Percentiles rank a stretch among this genome's conserved stretches.
phyloP scores from a whole-genome alignment of 2,888 invertebrate genomes.

The Masnerella sp. region DNA sequence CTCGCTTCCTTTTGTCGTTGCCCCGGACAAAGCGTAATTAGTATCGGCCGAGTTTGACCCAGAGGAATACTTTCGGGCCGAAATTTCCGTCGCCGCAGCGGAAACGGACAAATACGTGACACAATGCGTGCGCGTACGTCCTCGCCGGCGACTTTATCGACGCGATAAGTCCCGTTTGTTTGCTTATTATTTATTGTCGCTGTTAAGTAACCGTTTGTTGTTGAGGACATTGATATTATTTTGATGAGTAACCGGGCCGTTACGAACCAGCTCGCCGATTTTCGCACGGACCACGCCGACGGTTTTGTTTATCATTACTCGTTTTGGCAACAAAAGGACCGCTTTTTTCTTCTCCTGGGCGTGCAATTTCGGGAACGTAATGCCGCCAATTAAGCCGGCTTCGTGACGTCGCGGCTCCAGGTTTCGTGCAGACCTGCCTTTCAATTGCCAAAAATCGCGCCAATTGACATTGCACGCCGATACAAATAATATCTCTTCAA shows the following conservation, averaged over 20 bases:
- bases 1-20: neutral
- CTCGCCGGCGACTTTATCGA: constrained; percentile 20
- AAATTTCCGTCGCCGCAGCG: constrained; percentile 44
- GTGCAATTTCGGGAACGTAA: constrained; percentile 46
- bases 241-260: too few species aligned
- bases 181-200: constrained; percentile 20
- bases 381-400: constrained; percentile 43
- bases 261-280: too few species aligned
- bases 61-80: constrained; percentile 43
- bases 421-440: constrained; percentile 15
- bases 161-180: constrained; percentile 18
- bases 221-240: too few species aligned
- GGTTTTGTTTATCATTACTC: constrained; percentile 30
- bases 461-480: constrained; percentile 31
- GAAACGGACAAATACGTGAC: constrained; percentile 39
- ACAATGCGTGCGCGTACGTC: constrained; percentile 3
- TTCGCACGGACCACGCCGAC: too few species aligned
- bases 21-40: constrained; percentile 23
- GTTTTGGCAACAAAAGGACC: constrained; percentile 32
- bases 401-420: constrained; percentile 33
- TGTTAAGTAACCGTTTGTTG: constrained; percentile 8
- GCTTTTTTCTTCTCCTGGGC: neutral
- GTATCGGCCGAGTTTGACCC: constrained; percentile 23
- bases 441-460: constrained; percentile 33
- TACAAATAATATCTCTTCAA: constrained; percentile 5